phyloP scores from a whole-genome alignment of 2,113 vertebrate species.

The Chaetodon trifascialis region DNA sequence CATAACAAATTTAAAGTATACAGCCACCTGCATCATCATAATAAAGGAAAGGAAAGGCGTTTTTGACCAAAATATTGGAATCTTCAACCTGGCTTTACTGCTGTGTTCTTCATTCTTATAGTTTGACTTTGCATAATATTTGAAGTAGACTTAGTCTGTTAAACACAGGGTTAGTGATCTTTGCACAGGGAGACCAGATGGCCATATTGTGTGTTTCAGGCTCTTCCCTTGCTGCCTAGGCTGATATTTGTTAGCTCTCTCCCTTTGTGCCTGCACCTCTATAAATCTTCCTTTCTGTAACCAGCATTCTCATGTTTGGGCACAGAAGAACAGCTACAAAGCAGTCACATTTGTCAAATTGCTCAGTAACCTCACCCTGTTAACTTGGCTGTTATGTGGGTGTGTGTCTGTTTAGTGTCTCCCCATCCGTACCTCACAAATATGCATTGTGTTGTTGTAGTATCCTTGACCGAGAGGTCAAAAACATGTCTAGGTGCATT shows the following conservation, averaged over 20 bases:
- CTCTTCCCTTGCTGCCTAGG: not conserved
- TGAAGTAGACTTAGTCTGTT: constrained; percentile 14
- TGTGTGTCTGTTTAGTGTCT: not conserved
- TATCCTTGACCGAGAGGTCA: constrained; percentile 22
- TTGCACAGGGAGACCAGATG: not conserved
- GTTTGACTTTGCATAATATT: constrained; percentile 20
- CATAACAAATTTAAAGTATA: not conserved
- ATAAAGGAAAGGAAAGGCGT: not conserved
- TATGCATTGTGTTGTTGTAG: constrained; percentile 8
- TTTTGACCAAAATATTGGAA: not conserved
- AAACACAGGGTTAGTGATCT: constrained; percentile 15
- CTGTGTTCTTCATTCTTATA: constrained; percentile 4
- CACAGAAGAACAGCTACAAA: constrained; percentile 29
- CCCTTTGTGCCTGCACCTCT: not conserved
- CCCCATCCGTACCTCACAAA: not conserved
- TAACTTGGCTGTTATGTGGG: not conserved
- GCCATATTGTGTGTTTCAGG: constrained; percentile 15
- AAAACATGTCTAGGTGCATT: not conserved
- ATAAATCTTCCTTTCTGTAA: constrained; percentile 35
- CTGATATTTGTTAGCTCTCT: constrained; percentile 38
- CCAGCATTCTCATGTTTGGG: constrained; percentile 5
- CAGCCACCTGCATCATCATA: constrained; percentile 2
- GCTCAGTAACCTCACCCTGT: constrained; percentile 2
- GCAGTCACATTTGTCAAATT: constrained; percentile 31
- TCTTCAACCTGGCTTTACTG: not conserved